phyloP scores from a whole-genome alignment of 30 jellyfish, hydroid and myxozoan species.

The Turritopsis rubra region DNA sequence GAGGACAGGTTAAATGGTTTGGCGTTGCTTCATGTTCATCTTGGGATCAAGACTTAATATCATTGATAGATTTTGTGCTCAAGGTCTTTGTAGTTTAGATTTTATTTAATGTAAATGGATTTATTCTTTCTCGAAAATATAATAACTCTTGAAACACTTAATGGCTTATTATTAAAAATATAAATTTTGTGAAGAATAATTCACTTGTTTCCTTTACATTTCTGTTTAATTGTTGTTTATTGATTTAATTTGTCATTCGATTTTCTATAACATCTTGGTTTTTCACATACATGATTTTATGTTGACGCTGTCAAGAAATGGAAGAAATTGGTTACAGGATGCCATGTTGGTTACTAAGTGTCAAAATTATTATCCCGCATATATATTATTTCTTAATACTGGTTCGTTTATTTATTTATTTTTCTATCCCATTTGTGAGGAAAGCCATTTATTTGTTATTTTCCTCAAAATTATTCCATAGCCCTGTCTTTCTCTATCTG shows the following conservation, averaged over 20 bases:
- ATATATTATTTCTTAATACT: too few relatives aligned
- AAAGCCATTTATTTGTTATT: neutral
- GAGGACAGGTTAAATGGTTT: constrained; percentile 14
- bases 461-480: neutral
- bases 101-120: constrained; percentile 4
- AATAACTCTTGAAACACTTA: neutral
- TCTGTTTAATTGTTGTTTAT: neutral
- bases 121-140: too few relatives aligned
- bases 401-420: too few relatives aligned
- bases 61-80: neutral
- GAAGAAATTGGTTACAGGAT: neutral
- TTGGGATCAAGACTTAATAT: neutral
- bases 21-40: constrained; percentile 9
- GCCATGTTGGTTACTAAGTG: neutral
- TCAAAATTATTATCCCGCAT: neutral
- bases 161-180: too few relatives aligned
- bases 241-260: neutral
- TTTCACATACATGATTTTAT: too few relatives aligned
- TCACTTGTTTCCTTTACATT: neutral
- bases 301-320: neutral
- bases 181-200: too few relatives aligned
- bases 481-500: neutral
- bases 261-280: too few relatives aligned
- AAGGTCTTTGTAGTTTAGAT: neutral
- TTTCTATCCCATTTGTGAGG: neutral